Evolutionary conservation across 30 jellyfish, hydroid and myxozoan genomes (phyloP).

Genomic region (Aurelia coerulea): DNA sequence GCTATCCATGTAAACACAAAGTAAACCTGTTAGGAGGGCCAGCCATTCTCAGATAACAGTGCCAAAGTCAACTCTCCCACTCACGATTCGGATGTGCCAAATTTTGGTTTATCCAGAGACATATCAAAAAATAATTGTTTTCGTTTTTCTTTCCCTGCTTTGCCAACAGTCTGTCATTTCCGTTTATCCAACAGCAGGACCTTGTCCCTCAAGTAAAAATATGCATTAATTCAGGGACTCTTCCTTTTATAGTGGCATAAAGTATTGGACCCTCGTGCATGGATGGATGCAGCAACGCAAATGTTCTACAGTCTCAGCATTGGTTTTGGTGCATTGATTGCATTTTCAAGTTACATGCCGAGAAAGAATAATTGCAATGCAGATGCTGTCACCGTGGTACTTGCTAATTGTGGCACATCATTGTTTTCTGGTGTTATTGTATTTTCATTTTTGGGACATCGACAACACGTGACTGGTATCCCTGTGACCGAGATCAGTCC

Average conservation of each 20-base stretch:
- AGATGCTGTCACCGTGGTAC: slow-evolving; percentile 90
- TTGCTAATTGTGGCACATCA: slow-evolving; percentile 96
- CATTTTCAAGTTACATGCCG: slow-evolving; percentile 98
- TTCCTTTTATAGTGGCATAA: slow-evolving; percentile 57
- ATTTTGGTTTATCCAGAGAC: no score
- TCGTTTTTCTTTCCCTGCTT: no score
- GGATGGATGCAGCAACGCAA: slow-evolving; percentile 99
- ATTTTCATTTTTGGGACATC: slow-evolving; percentile 93
- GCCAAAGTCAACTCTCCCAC: no score
- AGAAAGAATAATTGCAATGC: slow-evolving; percentile 85
- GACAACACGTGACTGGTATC: slow-evolving; percentile 77
- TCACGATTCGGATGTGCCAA: no score
- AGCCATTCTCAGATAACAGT: no score
- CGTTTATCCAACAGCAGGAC: no score
- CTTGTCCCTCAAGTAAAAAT: background rate
- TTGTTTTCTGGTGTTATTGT: slow-evolving; percentile 94
- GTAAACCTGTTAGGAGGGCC: no score
- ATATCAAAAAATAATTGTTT: no score
- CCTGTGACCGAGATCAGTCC: slow-evolving; percentile 90
- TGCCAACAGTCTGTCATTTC: no score
- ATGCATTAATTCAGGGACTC: background rate
- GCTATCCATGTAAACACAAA: no score
- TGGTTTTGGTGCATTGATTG: slow-evolving; percentile 98
- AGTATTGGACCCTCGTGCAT: slow-evolving; percentile 83
- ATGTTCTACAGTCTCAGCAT: slow-evolving; percentile 94